These are phyloP conservation scores for Mustela lutreola DNA, from an alignment of 2,113 vertebrate species.

Conservation along the genomic window DNA sequence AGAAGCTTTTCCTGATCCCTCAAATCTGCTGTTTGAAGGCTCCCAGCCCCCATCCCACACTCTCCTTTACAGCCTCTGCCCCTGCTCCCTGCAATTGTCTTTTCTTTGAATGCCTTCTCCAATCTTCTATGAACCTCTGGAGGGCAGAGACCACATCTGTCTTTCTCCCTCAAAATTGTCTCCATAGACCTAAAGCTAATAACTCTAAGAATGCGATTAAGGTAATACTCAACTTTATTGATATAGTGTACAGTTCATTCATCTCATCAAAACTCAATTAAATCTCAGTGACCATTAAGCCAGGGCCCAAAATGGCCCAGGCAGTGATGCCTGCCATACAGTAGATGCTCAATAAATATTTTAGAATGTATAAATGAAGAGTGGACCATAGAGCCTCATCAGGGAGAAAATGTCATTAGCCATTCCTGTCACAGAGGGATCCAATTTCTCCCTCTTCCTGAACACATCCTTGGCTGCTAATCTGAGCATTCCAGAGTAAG, in stretches of 20 bases:
- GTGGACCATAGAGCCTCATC: slow-evolving; percentile 38
- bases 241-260: slow-evolving; percentile 64
- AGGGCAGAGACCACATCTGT: slow-evolving; percentile 41
- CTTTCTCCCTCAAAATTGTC: slow-evolving; percentile 57
- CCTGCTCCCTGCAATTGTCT: slow-evolving; percentile 27
- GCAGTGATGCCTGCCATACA: slow-evolving; percentile 49
- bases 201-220: slow-evolving; percentile 71
- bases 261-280: slow-evolving; percentile 80
- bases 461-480: slow-evolving; percentile 63
- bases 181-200: slow-evolving; percentile 71
- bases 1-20: not conserved
- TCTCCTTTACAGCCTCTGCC: not conserved
- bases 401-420: slow-evolving; percentile 67
- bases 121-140: slow-evolving; percentile 58
- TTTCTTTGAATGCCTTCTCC: slow-evolving; percentile 62
- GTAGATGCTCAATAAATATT: slow-evolving; percentile 80
- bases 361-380: slow-evolving; percentile 73
- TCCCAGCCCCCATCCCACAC: no score
- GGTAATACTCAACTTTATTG: slow-evolving; percentile 75
- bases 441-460: slow-evolving; percentile 66
- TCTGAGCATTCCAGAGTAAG: slow-evolving; percentile 69
- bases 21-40: not conserved
- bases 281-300: slow-evolving; percentile 71
- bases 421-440: slow-evolving; percentile 73
- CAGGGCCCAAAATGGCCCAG: slow-evolving; percentile 21